phyloP scores from a whole-genome alignment of 2,888 invertebrate genomes.

The Xylota segnis region DNA sequence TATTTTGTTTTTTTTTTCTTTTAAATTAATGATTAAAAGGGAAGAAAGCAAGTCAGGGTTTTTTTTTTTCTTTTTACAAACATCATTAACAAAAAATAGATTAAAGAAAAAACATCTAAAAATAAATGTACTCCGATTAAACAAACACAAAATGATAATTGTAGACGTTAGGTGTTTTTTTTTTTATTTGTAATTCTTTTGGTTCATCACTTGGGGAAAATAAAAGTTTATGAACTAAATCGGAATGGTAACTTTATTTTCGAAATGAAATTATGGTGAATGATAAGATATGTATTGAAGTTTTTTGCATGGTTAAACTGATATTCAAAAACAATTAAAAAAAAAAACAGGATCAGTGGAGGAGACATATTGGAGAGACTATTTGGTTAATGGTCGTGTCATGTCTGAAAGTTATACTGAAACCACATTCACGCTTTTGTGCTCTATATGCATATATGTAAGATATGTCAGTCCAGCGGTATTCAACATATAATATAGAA shows the following conservation, averaged over 20 bases:
- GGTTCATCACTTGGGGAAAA: background rate
- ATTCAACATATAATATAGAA: too few relatives aligned
- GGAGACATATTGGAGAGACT: slow-evolving; percentile 28
- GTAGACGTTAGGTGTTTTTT: slow-evolving; percentile 11
- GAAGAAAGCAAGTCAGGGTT: slow-evolving; percentile 61
- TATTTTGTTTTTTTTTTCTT: slow-evolving; percentile 42
- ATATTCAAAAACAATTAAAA: background rate
- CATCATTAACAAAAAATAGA: slow-evolving; percentile 39
- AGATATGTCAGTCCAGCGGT: too few relatives aligned
- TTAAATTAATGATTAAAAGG: slow-evolving; percentile 41
- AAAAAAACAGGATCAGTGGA: slow-evolving; percentile 22
- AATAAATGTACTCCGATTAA: slow-evolving; percentile 73
- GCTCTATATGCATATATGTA: too few relatives aligned
- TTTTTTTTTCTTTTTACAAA: slow-evolving; percentile 50
- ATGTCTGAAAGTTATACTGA: too few relatives aligned
- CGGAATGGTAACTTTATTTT: slow-evolving; percentile 19
- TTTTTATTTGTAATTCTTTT: background rate
- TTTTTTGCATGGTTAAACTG: slow-evolving; percentile 18
- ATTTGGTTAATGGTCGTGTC: background rate
- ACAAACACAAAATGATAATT: slow-evolving; percentile 70
- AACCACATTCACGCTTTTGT: too few relatives aligned
- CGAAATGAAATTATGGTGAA: slow-evolving; percentile 44
- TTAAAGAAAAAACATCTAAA: slow-evolving; percentile 66
- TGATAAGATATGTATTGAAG: background rate
- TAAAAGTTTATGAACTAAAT: slow-evolving; percentile 34